Base-by-base conservation (phyloP, 2,797 vertebrate genomes). In the Harpagifer antarcticus region DNA sequence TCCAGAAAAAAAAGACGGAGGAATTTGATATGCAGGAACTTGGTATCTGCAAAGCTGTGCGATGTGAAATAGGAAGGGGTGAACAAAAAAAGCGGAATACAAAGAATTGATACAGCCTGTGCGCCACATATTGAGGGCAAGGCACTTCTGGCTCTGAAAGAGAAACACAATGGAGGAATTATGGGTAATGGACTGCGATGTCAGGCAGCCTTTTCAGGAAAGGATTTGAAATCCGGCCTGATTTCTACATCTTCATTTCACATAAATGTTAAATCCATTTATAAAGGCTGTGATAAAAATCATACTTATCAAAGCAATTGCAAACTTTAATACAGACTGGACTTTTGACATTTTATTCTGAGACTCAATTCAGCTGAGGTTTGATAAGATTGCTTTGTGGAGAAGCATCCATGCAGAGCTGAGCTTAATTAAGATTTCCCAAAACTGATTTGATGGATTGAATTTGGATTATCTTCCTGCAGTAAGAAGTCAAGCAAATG, bases 111-210 rank as follows among this genome's bases (percentile, higher is more conserved):
- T 62, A 54, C 43, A 40, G 70, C 27, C 62, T 79, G 57, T 58
- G 31, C 62, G 82, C 47, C 37, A 44, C 57, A 69, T 56, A 82
- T 70, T 83, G 63, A 67, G 71, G 78, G 48, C 62, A 85, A 85
- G 27, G 10, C 48, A 70, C 48, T 53, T 72, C 14, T 53, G 52
- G 31, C 45, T 79, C 16, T 78, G 17, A 76, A 76, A 66, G 48
- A 71, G 49, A 52, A 67, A 85, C 40, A 80, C 77, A 83, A 73
- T 71, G 31, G 55, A 72, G 72, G 69, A 70, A 71, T 80, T 74
- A 76, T 81, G 49, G 66, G 53, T 72, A 84, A 87, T 44, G 33
- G 66, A 58, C 66, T 49, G 14, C 31, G 23, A 43, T 63, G 63
- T 69, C 42, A 79, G 42, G n/a, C 45, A 31, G 55, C 72, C 59